phyloP scores from a whole-genome alignment of 2,888 invertebrate species.

The Zygaena filipendulae region DNA sequence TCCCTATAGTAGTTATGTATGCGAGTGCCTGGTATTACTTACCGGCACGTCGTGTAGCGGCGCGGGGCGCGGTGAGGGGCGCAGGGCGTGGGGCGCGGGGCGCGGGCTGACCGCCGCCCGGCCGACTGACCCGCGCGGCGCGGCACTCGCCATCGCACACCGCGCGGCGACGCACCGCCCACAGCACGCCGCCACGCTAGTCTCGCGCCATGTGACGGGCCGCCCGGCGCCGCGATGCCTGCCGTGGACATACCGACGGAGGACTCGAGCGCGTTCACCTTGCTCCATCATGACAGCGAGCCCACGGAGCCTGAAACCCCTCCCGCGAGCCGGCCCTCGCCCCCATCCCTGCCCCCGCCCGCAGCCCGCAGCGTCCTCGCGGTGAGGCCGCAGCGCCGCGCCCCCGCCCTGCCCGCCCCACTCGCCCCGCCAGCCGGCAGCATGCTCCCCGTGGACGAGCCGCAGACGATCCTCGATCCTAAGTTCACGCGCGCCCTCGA shows the following conservation, averaged over 20 bases:
- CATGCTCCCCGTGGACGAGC: conserved; percentile 13
- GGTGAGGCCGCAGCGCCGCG: conserved; percentile 41
- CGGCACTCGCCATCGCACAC: conserved; percentile 5
- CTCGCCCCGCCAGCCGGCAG: conserved; percentile 9
- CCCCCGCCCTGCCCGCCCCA: conserved; percentile 16
- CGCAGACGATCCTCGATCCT: conserved; percentile 42
- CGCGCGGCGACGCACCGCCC: conserved; percentile 7
- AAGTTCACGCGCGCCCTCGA: conserved; percentile 78
- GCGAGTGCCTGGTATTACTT: too few species aligned
- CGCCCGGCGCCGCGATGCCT: conserved; percentile 48
- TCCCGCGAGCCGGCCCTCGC: conserved; percentile 13
- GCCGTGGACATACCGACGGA: conserved; percentile 27
- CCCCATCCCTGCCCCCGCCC: conserved; percentile 19
- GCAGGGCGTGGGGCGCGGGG: conserved; percentile 9
- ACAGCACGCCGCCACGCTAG: conserved; percentile 4
- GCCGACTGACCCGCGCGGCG: conserved; percentile 10
- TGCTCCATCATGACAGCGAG: conserved; percentile 29
- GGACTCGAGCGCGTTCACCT: conserved; percentile 36
- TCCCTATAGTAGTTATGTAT: too few species aligned
- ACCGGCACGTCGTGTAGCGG: conserved; percentile 5
- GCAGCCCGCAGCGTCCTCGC: conserved; percentile 39
- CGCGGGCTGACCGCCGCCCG: conserved; percentile 13
- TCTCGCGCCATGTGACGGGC: conserved; percentile 20
- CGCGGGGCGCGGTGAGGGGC: not conserved
- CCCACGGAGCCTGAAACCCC: conserved; percentile 13